These are phyloP conservation scores for Phoeniculus purpureus DNA, from an alignment of 2,797 vertebrate species.

Conservation along the genomic window DNA sequence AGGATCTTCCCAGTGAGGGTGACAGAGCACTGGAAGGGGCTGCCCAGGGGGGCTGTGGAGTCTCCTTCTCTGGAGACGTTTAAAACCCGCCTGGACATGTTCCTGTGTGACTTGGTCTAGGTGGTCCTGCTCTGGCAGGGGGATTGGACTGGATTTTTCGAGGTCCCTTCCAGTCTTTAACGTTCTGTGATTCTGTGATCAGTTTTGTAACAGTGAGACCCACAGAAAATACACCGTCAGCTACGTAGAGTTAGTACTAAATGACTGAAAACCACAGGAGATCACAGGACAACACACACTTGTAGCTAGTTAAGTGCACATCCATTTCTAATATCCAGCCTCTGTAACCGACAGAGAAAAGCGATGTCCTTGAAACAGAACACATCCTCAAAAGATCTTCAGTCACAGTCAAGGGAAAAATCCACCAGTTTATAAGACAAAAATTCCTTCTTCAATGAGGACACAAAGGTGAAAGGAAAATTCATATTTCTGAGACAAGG, in stretches of 20 bases:
- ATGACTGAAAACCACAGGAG: not conserved
- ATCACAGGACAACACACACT: not conserved
- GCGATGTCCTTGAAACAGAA: not conserved
- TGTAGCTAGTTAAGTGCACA: not conserved
- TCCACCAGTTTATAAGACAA: not conserved
- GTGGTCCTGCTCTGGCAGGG: no score
- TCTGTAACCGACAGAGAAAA: not conserved
- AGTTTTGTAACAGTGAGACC: not conserved
- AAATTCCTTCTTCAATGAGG: not conserved
- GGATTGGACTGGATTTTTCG: no score
- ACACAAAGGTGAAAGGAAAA: not conserved
- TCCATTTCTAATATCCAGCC: not conserved
- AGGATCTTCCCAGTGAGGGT: no score
- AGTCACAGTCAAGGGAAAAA: not conserved
- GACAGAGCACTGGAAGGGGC: no score
- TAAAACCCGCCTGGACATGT: no score
- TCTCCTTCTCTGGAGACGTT: no score
- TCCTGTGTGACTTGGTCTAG: no score
- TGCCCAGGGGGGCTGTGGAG: no score
- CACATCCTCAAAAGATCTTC: not conserved
- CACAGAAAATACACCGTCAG: not conserved
- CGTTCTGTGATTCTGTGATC: no score
- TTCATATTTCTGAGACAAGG: not conserved
- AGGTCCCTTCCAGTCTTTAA: no score
- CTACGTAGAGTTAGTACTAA: not conserved